Base-by-base conservation (phyloP, 1,140 invertebrate genomes). In the Delia radicum region DNA sequence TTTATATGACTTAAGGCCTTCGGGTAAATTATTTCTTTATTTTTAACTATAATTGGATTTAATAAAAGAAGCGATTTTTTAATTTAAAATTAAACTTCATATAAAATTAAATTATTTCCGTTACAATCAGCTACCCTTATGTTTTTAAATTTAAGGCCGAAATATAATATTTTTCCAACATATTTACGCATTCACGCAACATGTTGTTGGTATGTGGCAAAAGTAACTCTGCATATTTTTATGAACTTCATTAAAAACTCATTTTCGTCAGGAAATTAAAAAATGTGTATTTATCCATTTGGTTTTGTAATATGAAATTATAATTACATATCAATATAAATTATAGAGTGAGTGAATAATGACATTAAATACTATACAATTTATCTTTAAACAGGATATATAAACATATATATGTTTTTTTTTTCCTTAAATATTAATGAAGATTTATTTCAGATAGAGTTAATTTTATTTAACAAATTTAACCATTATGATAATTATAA, bases 251-350 rank as follows among this genome's bases (percentile, higher is more conserved):
- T 72, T 72, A 72, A 72, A 72, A 72, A 72, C 31, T 72, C 69
- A 72, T 72, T 72, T 72, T 42, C 12, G 42, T 46, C 69, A 72
- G 69, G 69, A 72, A 72, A 72, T 72, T 72, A 72, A 72, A 72
- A 72, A 72, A 18, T 65, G 62, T 65, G 12, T 65, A 15, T 48
- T n/a, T 15, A 48, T n/a, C 8, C n/a, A 48, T 48, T 48, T 15
- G 13, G 63, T 29, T 28, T n/a, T 21, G 63, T 31, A 67, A 67
- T 67, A 67, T 67, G 28, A 67, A 67, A 67, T 67, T 31, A 67
- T 65, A 65, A 65, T 65, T 65, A 65, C 29, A 65, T 63, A 65
- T 65, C n/a, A 65, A 63, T 7, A 27, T 8, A 46, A 8, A 46
- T 13, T 46, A 48, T 48, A 0, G 8, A 13, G 1, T 37, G 1